A percentile compares a stretch with the other conserved stretches of the same genome.
Conservation (phyloP, 2,888 invertebrate species). For the Rambutsinella grinnellia region DNA sequence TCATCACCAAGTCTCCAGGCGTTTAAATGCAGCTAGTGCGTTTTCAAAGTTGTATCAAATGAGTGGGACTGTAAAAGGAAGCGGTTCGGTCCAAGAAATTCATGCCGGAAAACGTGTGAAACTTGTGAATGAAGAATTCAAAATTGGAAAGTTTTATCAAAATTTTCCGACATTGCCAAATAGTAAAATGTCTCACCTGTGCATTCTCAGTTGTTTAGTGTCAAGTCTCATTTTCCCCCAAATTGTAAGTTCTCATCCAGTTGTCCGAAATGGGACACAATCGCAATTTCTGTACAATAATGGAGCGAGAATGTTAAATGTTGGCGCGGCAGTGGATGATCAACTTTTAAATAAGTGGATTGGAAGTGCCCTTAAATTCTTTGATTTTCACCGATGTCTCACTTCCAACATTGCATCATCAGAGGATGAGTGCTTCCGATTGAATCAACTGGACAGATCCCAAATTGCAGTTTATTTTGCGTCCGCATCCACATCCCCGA, state of each 20-base stretch:
- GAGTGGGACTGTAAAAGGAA: too few species aligned
- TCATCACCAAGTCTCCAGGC: too few species aligned
- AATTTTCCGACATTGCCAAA: too few species aligned
- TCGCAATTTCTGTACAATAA: not conserved
- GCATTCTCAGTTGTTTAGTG: too few species aligned
- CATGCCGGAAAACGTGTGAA: too few species aligned
- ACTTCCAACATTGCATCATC: constrained; percentile 52
- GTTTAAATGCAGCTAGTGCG: too few species aligned
- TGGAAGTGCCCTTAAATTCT: constrained; percentile 55
- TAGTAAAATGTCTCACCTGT: too few species aligned
- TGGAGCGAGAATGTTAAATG: constrained; percentile 9
- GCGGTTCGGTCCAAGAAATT: too few species aligned
- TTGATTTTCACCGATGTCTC: constrained; percentile 60
- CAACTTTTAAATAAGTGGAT: constrained; percentile 50
- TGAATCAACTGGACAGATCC: constrained; percentile 45
- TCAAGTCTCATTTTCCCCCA: constrained; percentile 37
- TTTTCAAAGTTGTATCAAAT: too few species aligned
- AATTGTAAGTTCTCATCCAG: constrained; percentile 1
- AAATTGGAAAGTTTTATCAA: too few species aligned
- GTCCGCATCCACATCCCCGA: constrained; percentile 8
- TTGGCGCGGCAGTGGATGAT: not conserved
- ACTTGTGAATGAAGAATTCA: too few species aligned
- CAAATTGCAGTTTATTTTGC: constrained; percentile 61
- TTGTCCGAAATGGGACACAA: constrained; percentile 13
- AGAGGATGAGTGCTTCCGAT: constrained; percentile 60